phyloP scores from a whole-genome alignment of 2,888 invertebrate species.

The Capitulum mitella region DNA sequence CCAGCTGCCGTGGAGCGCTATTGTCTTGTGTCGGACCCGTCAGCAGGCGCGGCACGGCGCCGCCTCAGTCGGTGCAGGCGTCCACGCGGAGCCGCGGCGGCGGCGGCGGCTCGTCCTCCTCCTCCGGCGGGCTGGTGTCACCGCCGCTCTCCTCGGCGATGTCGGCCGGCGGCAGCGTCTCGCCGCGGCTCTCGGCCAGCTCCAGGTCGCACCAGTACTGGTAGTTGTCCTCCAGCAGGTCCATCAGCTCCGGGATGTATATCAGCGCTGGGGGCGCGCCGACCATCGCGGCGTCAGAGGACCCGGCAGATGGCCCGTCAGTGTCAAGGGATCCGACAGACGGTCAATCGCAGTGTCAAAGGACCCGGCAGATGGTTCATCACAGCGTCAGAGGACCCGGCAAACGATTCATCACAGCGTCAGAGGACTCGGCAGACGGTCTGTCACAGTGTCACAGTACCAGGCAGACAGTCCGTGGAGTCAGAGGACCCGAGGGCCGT shows the following conservation, averaged over 20 bases:
- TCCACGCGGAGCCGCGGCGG: neutral
- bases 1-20: too few species aligned
- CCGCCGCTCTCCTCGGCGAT: constrained; percentile 22
- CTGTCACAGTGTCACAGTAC: too few species aligned
- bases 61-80: neutral
- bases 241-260: constrained; percentile 83
- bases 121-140: constrained; percentile 2
- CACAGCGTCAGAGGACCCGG: neutral
- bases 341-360: too few species aligned
- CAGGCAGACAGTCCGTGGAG: too few species aligned
- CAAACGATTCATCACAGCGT: neutral
- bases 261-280: constrained; percentile 62
- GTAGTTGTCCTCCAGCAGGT: constrained; percentile 76
- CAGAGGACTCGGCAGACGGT: too few species aligned
- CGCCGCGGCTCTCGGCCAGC: constrained; percentile 39
- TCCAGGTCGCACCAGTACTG: constrained; percentile 74
- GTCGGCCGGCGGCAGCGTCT: neutral
- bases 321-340: too few species aligned
- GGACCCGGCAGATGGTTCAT: too few species aligned
- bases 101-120: neutral
- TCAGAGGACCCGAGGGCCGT: too few species aligned
- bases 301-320: neutral
- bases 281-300: neutral
- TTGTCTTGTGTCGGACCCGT: too few species aligned
- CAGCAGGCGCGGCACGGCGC: neutral